A percentile compares a stretch with the other conserved stretches of the same genome.
These are phyloP conservation scores for Meteorus sp. DNA, from an alignment of 1,140 invertebrate species.

Conservation along the genomic window DNA sequence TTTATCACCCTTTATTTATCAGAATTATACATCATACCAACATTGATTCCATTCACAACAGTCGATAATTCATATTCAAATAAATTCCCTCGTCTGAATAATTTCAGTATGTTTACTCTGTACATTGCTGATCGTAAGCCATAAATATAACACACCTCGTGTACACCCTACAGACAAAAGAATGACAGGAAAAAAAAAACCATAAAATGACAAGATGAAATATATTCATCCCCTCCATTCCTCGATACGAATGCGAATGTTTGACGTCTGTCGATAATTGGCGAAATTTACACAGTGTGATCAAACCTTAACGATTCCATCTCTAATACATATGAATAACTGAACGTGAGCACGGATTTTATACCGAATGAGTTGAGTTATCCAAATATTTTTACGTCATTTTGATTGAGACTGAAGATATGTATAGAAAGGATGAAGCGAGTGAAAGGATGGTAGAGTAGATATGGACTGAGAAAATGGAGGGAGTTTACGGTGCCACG, in stretches of 20 bases:
- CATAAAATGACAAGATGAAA: no score
- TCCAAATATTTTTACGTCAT: constrained; percentile 28
- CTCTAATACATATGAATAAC: no score
- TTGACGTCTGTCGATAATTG: constrained; percentile 17
- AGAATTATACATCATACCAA: no score
- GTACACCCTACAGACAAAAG: no score
- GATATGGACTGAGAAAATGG: background rate
- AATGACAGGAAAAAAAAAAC: background rate
- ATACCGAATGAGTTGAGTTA: constrained; percentile 24
- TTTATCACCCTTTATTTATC: no score
- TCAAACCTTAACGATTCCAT: constrained; percentile 25
- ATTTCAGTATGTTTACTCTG: no score
- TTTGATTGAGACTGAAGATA: constrained; percentile 3
- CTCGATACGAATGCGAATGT: constrained; percentile 10
- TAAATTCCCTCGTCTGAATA: no score
- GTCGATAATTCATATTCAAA: no score
- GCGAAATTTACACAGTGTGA: constrained; percentile 24
- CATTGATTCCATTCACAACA: no score
- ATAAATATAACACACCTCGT: no score
- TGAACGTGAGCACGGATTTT: constrained; percentile 8
- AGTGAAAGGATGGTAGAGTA: background rate
- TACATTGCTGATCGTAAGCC: no score
- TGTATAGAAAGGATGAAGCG: background rate
- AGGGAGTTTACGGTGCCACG: constrained; percentile 3
- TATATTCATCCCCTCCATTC: constrained; percentile 13